These are phyloP conservation scores for Bovichtus diacanthus DNA, from an alignment of 2,797 vertebrate genomes.

Conservation along the genomic window DNA sequence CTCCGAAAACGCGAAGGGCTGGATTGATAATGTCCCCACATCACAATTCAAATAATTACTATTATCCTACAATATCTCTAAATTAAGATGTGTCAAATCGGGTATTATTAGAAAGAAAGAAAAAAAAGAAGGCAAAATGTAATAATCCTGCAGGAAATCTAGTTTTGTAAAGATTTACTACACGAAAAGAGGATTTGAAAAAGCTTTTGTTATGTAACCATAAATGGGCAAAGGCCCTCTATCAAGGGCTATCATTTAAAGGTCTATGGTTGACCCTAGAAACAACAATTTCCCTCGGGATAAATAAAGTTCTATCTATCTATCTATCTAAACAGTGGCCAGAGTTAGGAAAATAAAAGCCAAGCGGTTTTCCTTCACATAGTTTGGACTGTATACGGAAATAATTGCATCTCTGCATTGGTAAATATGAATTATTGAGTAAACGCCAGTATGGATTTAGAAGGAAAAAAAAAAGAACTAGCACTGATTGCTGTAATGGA, in stretches of 20 bases:
- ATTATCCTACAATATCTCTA: background rate
- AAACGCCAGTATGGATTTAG: no score
- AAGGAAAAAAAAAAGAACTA: no score
- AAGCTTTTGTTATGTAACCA: background rate
- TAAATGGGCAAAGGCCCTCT: background rate
- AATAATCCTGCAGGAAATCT: background rate
- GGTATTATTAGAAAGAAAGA: background rate
- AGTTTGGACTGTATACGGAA: background rate
- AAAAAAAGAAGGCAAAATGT: background rate
- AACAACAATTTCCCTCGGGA: no score
- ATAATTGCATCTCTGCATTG: no score
- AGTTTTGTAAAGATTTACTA: background rate
- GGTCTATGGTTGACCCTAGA: no score
- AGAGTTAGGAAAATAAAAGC: background rate
- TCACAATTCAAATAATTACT: slow-evolving; percentile 4
- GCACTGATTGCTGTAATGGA: no score
- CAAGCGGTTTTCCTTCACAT: background rate
- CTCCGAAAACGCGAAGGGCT: background rate
- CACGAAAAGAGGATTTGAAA: background rate
- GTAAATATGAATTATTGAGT: no score
- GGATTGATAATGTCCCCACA: background rate
- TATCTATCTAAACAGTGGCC: no score
- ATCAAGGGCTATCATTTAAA: no score
- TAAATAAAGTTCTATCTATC: no score
- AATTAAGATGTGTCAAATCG: background rate